Evolutionary conservation across 2,797 vertebrate genomes (phyloP), one percentile per base, ranked within the genome.

Genomic region (Lutjanus argentimaculatus): DNA sequence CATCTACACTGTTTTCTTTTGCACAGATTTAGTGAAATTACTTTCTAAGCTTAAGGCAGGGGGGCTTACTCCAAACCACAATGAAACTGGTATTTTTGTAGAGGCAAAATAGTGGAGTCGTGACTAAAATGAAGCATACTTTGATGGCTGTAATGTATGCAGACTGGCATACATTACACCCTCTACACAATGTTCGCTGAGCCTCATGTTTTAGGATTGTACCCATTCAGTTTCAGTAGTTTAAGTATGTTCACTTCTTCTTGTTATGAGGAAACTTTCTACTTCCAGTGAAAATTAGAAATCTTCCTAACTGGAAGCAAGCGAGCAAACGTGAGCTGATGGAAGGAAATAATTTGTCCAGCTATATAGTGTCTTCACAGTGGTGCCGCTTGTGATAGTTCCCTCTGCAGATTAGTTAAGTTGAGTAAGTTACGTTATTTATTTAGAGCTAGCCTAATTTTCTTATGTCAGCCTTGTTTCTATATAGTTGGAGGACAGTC

Each of bases 51-150:
- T 19, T 6, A 52, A 11, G 11, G 63, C n/a, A 10, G 15, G 19
- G 40, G 6, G 4, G 42, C 17, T 55, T 21, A 58, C 72, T 77
- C 67, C 46, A 85, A 84, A 80, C 46, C 6, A 59, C 43, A 82
- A 1, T 55, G 36, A 79, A 83, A 83, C 25, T 53, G 57, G 36
- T 14, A 67, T 64, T 30, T 73, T 65, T 43, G 30, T 25, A 40
- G 1, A 56, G 19, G 11, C 6, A 52, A 56, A 72, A 63, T 7
- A 19, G 19, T 16, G n/a, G 22, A 1, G 63, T 49, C 68, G 21
- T 1, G 3, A 40, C 42, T 36, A 13, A 77, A 70, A 69, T 45
- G 2, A 63, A 36, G 55, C n/a, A 40, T 15, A 9, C 40, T 61
- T 62, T 58, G 22, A 66, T 30, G 52, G 19, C 22, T 75, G 43